phyloP scores from a whole-genome alignment of 2,797 vertebrate species.

The Enteromius anoplus region DNA sequence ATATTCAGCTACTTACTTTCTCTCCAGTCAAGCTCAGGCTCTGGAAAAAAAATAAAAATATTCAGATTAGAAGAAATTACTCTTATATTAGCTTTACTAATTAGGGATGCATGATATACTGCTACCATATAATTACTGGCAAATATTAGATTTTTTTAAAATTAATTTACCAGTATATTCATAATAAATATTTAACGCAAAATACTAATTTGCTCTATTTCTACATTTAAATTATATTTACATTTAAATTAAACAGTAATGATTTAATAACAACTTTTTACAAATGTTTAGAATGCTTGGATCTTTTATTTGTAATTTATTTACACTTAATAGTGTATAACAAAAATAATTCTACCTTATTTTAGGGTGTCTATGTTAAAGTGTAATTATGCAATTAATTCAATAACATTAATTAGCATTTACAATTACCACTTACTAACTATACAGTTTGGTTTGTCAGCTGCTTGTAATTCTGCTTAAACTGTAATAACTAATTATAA shows the following conservation, averaged over 20 bases:
- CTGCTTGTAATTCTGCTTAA: not conserved
- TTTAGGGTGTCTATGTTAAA: not conserved
- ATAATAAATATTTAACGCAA: not conserved
- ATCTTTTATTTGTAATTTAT: not conserved
- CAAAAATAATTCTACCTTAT: not conserved
- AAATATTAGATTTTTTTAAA: not conserved
- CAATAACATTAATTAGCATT: not conserved
- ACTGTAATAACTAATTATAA: not conserved
- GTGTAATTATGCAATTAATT: not conserved
- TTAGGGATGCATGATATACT: not conserved
- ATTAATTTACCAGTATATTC: no score
- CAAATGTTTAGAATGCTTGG: not conserved
- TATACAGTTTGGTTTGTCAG: not conserved
- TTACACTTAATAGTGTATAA: not conserved
- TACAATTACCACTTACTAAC: not conserved
- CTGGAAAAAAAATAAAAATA: constrained; percentile 41
- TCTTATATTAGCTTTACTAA: not conserved
- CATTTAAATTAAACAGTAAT: not conserved
- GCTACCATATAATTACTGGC: not conserved
- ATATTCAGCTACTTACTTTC: constrained; percentile 51
- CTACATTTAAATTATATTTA: not conserved
- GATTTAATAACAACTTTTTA: not conserved
- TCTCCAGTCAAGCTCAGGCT: constrained; percentile 55
- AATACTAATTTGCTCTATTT: not conserved
- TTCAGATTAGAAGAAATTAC: not conserved